Evolutionary conservation across 2,113 vertebrate species (phyloP).

Genomic region (Alethe castanea): DNA sequence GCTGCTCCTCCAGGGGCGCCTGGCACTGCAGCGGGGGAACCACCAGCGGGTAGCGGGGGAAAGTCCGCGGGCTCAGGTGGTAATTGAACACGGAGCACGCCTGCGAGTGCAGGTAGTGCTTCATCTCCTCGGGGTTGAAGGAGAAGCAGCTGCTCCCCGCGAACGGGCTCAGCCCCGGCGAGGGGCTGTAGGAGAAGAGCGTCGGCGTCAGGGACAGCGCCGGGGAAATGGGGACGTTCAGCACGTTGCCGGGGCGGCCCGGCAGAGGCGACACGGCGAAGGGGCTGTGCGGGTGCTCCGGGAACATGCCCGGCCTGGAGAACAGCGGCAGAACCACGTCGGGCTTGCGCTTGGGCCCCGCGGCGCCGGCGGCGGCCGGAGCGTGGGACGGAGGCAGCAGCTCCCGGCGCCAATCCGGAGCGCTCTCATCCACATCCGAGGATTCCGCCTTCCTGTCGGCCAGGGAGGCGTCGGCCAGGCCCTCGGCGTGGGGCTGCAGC

Average conservation of each 20-base stretch:
- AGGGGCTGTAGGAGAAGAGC: slow-evolving; percentile 78
- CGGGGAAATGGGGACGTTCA: slow-evolving; percentile 72
- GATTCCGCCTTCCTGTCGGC: slow-evolving; percentile 2
- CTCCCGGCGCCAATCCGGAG: slow-evolving; percentile 58
- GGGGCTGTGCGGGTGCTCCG: slow-evolving; percentile 70
- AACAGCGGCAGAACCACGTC: slow-evolving; percentile 75
- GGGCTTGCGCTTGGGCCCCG: slow-evolving; percentile 66
- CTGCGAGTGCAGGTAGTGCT: slow-evolving; percentile 80
- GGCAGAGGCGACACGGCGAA: slow-evolving; percentile 68
- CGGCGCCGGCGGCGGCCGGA: rapidly evolving
- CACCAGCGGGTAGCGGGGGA: slow-evolving; percentile 76
- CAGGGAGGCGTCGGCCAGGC: neutral
- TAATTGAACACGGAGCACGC: slow-evolving; percentile 82
- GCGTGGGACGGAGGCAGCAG: rapidly evolving
- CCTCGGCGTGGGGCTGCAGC: slow-evolving; percentile 6
- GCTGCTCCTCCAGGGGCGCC: slow-evolving; percentile 63
- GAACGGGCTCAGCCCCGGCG: slow-evolving; percentile 76
- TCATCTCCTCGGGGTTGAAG: slow-evolving; percentile 82
- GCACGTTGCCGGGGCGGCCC: slow-evolving; percentile 43
- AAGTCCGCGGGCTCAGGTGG: slow-evolving; percentile 79
- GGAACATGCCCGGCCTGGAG: slow-evolving; percentile 60
- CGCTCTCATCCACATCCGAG: slow-evolving; percentile 55
- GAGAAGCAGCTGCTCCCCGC: slow-evolving; percentile 76
- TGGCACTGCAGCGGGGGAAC: slow-evolving; percentile 68
- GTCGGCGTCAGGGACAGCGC: slow-evolving; percentile 74